Evolutionary conservation across 2,888 invertebrate species (phyloP).

Genomic region (Mythimna ferrago): DNA sequence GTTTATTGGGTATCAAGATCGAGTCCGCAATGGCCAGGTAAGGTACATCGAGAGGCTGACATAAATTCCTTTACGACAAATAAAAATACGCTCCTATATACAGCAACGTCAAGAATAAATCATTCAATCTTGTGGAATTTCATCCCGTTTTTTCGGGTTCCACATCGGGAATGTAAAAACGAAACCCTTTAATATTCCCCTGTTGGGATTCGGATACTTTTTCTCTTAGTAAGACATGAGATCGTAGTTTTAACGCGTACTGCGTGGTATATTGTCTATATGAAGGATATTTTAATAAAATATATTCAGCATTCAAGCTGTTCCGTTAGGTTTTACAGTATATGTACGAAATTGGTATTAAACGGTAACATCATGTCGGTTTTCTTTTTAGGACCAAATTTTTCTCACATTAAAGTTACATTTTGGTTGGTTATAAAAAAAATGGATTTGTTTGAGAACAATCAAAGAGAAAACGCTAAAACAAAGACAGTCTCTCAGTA

Average conservation of each 20-base stretch:
- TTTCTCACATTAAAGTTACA: not conserved
- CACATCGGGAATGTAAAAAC: constrained; percentile 50
- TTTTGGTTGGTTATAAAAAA: not conserved
- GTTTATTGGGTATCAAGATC: constrained; percentile 81
- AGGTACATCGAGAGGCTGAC: constrained; percentile 73
- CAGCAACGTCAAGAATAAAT: constrained; percentile 80
- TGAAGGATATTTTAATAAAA: constrained; percentile 45
- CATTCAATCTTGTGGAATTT: constrained; percentile 83
- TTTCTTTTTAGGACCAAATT: not conserved
- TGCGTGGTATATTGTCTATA: constrained; percentile 18
- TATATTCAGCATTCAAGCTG: constrained; percentile 15
- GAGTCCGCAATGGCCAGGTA: constrained; percentile 76
- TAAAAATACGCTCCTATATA: constrained; percentile 82
- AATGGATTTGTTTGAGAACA: not conserved
- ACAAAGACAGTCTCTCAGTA: not conserved
- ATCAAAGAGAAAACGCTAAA: not conserved
- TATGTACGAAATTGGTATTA: not conserved
- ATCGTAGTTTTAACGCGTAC: constrained; percentile 34
- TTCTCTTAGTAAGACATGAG: constrained; percentile 28
- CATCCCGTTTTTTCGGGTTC: constrained; percentile 59
- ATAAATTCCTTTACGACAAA: constrained; percentile 88
- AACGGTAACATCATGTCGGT: constrained; percentile 14
- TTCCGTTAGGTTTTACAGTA: not conserved
- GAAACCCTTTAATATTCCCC: constrained; percentile 57
- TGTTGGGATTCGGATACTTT: constrained; percentile 41